These are phyloP conservation scores for Schizaphis graminum DNA, from an alignment of 2,888 invertebrate species.

Conservation along the genomic window DNA sequence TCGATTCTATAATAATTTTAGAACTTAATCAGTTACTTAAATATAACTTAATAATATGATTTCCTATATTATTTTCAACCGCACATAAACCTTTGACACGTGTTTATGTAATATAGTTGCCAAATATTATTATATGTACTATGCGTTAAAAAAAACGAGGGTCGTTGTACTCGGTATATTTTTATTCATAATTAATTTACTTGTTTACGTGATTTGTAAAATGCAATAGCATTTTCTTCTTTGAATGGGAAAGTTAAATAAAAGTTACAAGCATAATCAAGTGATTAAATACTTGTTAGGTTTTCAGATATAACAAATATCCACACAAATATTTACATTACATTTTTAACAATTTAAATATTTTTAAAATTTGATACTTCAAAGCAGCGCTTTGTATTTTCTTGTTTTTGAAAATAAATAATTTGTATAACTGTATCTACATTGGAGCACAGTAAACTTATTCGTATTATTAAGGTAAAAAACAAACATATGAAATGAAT, in stretches of 20 bases:
- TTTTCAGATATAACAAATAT: neutral
- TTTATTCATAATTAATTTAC: constrained; percentile 27
- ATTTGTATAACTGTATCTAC: neutral
- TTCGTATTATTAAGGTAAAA: neutral
- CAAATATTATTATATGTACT: constrained; percentile 1
- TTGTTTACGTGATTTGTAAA: neutral
- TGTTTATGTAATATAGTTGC: neutral
- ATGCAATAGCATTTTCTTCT: neutral
- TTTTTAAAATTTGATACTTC: neutral
- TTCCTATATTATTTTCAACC: neutral
- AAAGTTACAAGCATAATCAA: neutral
- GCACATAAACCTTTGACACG: neutral
- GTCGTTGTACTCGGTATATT: constrained; percentile 30
- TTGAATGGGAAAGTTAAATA: neutral
- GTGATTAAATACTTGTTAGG: neutral
- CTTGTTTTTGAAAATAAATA: neutral
- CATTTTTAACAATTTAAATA: neutral
- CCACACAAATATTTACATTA: neutral
- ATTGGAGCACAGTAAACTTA: neutral
- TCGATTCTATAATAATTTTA: neutral
- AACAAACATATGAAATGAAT: neutral
- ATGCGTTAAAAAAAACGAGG: neutral
- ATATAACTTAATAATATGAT: neutral
- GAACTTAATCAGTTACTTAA: neutral
- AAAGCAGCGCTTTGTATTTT: neutral